phyloP scores from a whole-genome alignment of 1,140 invertebrate species.

The Melipona quadrifasciata region DNA sequence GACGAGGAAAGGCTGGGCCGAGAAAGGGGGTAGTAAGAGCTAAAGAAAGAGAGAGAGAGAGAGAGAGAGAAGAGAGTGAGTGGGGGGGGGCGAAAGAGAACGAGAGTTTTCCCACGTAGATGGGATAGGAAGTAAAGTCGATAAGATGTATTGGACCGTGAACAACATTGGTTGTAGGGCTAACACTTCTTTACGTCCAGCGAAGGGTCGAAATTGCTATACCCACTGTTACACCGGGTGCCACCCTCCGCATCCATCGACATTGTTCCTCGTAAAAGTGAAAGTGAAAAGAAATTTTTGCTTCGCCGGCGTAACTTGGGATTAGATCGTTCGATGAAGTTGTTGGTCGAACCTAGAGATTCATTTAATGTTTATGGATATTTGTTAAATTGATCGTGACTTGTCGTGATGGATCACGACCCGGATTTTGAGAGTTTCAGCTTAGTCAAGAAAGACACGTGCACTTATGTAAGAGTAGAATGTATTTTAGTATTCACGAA shows the following conservation, averaged over 20 bases:
- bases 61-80: not conserved
- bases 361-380: not conserved
- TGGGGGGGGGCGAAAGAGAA: slow-evolving; percentile 48
- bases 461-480: not conserved
- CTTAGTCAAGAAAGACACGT: not conserved
- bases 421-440: not conserved
- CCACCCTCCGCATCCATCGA: slow-evolving; percentile 25
- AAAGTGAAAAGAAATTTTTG: slow-evolving; percentile 53
- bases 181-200: slow-evolving; percentile 68
- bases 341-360: too few species aligned
- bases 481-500: not conserved
- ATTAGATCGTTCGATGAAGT: not conserved
- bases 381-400: too few species aligned
- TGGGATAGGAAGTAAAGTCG: slow-evolving; percentile 70
- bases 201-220: slow-evolving; percentile 58
- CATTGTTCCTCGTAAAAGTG: slow-evolving; percentile 29
- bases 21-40: not conserved
- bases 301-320: slow-evolving; percentile 1
- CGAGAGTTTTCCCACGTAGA: slow-evolving; percentile 69
- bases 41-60: not conserved
- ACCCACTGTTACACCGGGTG: slow-evolving; percentile 38
- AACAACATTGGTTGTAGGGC: slow-evolving; percentile 66
- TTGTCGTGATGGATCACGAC: too few species aligned
- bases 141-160: slow-evolving; percentile 71
- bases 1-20: not conserved